phyloP scores from a whole-genome alignment of 2,113 vertebrate species.

The Oreotrochilus melanogaster region DNA sequence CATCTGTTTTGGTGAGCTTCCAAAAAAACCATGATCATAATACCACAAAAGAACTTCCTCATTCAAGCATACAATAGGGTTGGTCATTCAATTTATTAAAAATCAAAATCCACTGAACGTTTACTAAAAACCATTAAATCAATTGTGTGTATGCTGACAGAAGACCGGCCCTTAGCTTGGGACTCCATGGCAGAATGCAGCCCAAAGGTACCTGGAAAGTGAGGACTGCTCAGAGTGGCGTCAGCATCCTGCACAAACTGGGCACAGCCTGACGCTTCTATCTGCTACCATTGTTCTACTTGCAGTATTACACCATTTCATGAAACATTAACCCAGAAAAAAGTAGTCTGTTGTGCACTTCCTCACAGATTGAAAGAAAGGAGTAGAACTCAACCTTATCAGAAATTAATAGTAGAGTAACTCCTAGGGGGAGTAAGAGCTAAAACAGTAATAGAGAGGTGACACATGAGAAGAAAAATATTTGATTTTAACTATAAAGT shows the following conservation, averaged over 20 bases:
- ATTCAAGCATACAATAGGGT: not conserved
- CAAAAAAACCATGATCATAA: not conserved
- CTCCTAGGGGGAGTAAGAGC: not conserved
- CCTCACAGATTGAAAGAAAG: not conserved
- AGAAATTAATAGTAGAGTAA: not conserved
- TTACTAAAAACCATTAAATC: conserved; percentile 2
- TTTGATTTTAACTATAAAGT: not conserved
- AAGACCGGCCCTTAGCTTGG: not conserved
- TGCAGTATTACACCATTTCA: not conserved
- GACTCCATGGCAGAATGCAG: not conserved
- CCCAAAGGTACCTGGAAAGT: not conserved
- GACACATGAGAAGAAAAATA: not conserved
- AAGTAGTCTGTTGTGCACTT: not conserved
- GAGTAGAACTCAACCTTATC: not conserved
- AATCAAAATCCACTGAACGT: not conserved
- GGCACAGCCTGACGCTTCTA: not conserved
- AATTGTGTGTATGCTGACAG: not conserved
- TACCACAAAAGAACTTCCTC: not conserved
- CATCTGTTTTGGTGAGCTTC: not conserved
- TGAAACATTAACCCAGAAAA: not conserved
- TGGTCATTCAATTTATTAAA: not conserved
- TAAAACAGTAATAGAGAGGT: not conserved
- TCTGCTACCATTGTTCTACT: not conserved
- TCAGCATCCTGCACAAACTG: not conserved
- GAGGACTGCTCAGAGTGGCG: not conserved